These are phyloP conservation scores for Dynastes maya DNA, from an alignment of 2,888 invertebrate species.

Conservation along the genomic window DNA sequence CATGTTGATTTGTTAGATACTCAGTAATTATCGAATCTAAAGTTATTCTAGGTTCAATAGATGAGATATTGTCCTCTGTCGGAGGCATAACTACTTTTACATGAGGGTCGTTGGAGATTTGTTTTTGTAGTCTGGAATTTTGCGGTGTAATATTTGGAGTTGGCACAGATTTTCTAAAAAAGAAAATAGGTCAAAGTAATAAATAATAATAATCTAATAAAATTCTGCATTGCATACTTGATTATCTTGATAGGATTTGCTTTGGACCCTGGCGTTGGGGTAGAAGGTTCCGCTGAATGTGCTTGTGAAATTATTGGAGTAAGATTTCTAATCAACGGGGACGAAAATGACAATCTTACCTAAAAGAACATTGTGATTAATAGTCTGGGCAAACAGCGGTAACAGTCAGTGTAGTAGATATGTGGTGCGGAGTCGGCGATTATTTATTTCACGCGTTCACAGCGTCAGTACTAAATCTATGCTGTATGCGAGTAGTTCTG, in stretches of 20 bases:
- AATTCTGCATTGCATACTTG: constrained; percentile 45
- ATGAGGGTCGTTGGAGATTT: constrained; percentile 68
- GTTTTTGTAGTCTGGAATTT: constrained; percentile 71
- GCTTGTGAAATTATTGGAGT: constrained; percentile 22
- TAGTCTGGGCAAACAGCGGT: no score
- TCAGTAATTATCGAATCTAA: constrained; percentile 96
- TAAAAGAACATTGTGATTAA: constrained; percentile 4
- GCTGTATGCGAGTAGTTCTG: no score
- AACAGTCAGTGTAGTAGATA: no score
- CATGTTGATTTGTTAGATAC: constrained; percentile 97
- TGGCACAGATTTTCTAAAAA: constrained; percentile 54
- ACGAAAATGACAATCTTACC: constrained; percentile 50
- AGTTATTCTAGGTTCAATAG: constrained; percentile 74
- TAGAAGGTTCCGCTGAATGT: constrained; percentile 19
- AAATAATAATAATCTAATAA: no score
- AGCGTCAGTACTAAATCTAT: no score
- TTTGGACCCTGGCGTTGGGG: constrained; percentile 13
- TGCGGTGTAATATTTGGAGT: constrained; percentile 51
- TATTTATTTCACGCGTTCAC: no score
- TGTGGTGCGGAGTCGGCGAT: no score
- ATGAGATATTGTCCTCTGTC: constrained; percentile 61
- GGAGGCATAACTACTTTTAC: constrained; percentile 57
- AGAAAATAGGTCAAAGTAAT: constrained; percentile 2
- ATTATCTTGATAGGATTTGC: constrained; percentile 53
- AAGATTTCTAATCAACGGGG: constrained; percentile 52